Conservation (phyloP, 2,797 vertebrate species). For the Microchirus variegatus region DNA sequence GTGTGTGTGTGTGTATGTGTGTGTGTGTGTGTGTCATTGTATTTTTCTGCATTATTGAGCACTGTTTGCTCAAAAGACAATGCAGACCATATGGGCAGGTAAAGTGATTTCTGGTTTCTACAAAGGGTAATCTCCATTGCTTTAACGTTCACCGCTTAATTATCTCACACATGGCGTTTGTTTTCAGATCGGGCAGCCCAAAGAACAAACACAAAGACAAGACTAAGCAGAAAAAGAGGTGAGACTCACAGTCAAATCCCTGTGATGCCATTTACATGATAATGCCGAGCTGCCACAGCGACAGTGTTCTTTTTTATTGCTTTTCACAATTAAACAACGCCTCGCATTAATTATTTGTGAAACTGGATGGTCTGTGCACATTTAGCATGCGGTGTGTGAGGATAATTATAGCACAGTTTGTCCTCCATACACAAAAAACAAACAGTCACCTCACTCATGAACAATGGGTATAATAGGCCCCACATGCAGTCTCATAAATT, state of each 20-base stretch:
- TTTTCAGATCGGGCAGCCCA: conserved; percentile 90
- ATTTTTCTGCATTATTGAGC: conserved; percentile 36
- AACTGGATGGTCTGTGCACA: background rate
- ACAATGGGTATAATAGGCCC: conserved; percentile 20
- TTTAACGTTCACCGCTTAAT: conserved; percentile 21
- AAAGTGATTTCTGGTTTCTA: conserved; percentile 20
- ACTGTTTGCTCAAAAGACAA: conserved; percentile 33
- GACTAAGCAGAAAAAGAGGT: conserved; percentile 95
- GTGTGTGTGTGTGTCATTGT: conserved; percentile 10
- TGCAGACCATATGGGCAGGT: conserved; percentile 34
- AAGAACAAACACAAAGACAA: conserved; percentile 98
- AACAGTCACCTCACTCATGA: conserved; percentile 14
- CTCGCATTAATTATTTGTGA: background rate
- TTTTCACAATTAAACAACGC: background rate
- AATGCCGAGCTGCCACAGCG: background rate
- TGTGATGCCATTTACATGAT: conserved; percentile 4
- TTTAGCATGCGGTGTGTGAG: background rate
- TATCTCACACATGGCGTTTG: conserved; percentile 25
- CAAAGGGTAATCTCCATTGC: conserved; percentile 15
- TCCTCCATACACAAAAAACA: conserved; percentile 20
- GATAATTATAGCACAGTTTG: background rate
- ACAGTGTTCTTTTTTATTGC: background rate
- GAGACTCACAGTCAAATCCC: conserved; percentile 37
- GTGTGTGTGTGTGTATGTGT: too few relatives aligned
- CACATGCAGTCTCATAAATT: conserved; percentile 55